Evolutionary conservation across 2,113 vertebrate species (phyloP).

Genomic region (Procavia capensis): DNA sequence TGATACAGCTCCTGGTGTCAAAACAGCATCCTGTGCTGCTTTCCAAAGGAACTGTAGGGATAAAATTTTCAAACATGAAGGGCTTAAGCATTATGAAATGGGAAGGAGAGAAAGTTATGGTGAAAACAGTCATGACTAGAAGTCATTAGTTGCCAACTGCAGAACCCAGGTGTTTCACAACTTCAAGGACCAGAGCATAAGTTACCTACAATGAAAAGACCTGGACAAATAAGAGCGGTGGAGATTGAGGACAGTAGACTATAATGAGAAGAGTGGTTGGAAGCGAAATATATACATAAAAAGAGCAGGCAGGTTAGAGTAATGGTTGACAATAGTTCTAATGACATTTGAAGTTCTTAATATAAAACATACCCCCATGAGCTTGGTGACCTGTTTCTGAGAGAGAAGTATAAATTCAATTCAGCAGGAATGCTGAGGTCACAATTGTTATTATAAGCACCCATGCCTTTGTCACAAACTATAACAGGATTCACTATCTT

Average conservation of each 20-base stretch:
- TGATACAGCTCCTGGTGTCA: not conserved
- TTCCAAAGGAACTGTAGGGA: not conserved
- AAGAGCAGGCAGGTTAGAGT: not conserved
- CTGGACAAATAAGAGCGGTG: not conserved
- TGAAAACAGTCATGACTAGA: not conserved
- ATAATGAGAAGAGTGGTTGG: not conserved
- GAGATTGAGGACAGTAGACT: not conserved
- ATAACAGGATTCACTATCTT: conserved; percentile 62
- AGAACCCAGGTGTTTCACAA: not conserved
- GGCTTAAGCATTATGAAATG: not conserved
- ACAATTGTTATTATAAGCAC: conserved; percentile 62
- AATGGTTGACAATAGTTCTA: not conserved
- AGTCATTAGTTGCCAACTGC: not conserved
- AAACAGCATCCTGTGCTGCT: not conserved
- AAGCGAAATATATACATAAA: not conserved
- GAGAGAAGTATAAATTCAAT: conserved; percentile 31
- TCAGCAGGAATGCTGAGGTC: conserved; percentile 18
- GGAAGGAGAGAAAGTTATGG: not conserved
- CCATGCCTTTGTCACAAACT: conserved; percentile 23
- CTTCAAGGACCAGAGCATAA: not conserved
- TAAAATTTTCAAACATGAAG: not conserved
- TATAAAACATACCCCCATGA: not conserved
- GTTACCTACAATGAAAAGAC: not conserved
- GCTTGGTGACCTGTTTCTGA: not conserved
- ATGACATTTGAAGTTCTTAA: not conserved